A percentile compares a stretch with the other conserved stretches of the same genome.
phyloP scores from a whole-genome alignment of 2,113 vertebrate species.

The Meriones unguiculatus region DNA sequence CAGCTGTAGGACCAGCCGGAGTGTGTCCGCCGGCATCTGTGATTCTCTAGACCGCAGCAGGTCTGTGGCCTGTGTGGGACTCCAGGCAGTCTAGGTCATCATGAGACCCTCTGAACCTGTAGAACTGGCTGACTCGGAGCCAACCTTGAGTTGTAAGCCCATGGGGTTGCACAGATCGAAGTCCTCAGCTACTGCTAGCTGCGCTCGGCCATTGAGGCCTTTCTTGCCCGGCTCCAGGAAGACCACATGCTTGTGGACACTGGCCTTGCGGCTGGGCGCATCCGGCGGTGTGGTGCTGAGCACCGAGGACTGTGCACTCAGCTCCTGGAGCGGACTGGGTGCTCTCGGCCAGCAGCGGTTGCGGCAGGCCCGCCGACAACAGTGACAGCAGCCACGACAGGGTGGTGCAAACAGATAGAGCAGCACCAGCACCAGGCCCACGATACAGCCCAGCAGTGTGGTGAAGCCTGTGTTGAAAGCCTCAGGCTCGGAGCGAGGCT shows the following conservation, averaged over 20 bases:
- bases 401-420: conserved; percentile 95
- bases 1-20: neutral
- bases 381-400: conserved; percentile 90
- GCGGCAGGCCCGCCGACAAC: conserved; percentile 68
- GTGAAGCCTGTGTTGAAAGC: conserved; percentile 95
- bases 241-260: conserved; percentile 95
- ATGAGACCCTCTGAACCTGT: conserved; percentile 92
- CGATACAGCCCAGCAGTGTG: conserved; percentile 95
- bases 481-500: conserved; percentile 74
- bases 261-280: conserved; percentile 91
- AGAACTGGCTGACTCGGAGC: conserved; percentile 90
- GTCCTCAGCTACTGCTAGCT: conserved; percentile 83
- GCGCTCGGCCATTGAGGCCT: conserved; percentile 90
- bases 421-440: conserved; percentile 94
- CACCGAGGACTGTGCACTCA: conserved; percentile 94
- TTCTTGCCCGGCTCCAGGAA: conserved; percentile 96
- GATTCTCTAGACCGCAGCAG: neutral
- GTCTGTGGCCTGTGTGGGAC: neutral
- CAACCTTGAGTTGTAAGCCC: conserved; percentile 84
- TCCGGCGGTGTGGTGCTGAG: conserved; percentile 92
- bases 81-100: conserved; percentile 83
- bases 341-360: conserved; percentile 34
- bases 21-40: neutral
- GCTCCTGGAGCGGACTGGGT: conserved; percentile 88
- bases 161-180: conserved; percentile 80